phyloP scores from a whole-genome alignment of 2,888 invertebrate genomes.

The Spilosoma lubricipeda region DNA sequence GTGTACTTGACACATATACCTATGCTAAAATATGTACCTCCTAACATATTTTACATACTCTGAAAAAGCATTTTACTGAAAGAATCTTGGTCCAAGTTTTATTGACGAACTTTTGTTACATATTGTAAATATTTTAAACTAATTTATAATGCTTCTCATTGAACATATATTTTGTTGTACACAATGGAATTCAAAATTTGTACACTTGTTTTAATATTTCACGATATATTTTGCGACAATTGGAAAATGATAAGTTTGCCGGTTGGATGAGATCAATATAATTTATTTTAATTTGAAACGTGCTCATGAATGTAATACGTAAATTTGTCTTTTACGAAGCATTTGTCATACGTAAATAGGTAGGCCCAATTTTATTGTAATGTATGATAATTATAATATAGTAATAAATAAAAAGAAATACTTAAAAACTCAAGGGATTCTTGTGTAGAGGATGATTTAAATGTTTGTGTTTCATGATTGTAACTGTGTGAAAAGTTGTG shows the following conservation, averaged over 20 bases:
- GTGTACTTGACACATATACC: background rate
- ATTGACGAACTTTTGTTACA: conserved; percentile 66
- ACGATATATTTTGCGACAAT: conserved; percentile 63
- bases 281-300: conserved; percentile 75
- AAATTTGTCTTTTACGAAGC: conserved; percentile 78
- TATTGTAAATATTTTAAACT: conserved; percentile 78
- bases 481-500: conserved; percentile 82
- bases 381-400: conserved; percentile 82
- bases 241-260: conserved; percentile 65
- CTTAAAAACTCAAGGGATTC: conserved; percentile 79
- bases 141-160: conserved; percentile 67
- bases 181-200: conserved; percentile 63
- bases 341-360: conserved; percentile 85
- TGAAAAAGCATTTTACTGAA: conserved; percentile 55
- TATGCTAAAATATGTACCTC: background rate
- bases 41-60: background rate
- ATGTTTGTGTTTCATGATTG: conserved; percentile 85
- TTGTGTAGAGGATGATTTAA: conserved; percentile 79
- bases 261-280: conserved; percentile 68
- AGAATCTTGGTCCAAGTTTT: conserved; percentile 75
- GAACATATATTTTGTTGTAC: conserved; percentile 43
- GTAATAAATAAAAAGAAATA: conserved; percentile 78
- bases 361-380: conserved; percentile 85
- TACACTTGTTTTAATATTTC: conserved; percentile 72
- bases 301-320: conserved; percentile 82